A percentile compares a stretch with the other conserved stretches of the same genome.
These are phyloP conservation scores for Chloromyia formosa DNA, from an alignment of 2,888 invertebrate genomes.

Conservation along the genomic window DNA sequence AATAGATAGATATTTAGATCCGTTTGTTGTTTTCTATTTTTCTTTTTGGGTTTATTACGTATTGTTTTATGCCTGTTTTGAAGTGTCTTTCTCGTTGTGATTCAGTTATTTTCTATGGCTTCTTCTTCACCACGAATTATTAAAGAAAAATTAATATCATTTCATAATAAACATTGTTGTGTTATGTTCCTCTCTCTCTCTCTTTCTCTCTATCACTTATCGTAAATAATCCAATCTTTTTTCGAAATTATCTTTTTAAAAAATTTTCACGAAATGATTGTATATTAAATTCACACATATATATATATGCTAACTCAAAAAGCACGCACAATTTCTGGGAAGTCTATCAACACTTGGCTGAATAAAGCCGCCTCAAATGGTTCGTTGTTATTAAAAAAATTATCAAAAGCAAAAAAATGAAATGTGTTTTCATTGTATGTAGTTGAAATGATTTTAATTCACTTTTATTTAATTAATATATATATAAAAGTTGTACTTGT, in stretches of 20 bases:
- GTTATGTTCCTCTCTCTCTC: no score
- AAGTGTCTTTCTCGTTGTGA: no score
- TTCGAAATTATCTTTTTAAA: not conserved
- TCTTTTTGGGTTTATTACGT: no score
- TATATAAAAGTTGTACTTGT: slow-evolving; percentile 8
- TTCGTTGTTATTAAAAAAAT: slow-evolving; percentile 49
- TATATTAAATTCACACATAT: slow-evolving; percentile 12
- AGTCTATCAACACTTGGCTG: slow-evolving; percentile 52
- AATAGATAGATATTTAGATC: no score
- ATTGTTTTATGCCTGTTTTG: no score
- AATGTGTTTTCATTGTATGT: slow-evolving; percentile 13
- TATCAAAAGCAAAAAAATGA: slow-evolving; percentile 27
- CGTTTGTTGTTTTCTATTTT: no score
- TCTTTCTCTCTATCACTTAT: no score
- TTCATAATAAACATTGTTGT: no score
- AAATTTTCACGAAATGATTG: not conserved
- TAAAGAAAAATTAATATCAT: no score
- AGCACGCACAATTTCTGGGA: slow-evolving; percentile 53
- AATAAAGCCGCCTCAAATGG: slow-evolving; percentile 52
- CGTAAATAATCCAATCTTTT: not conserved
- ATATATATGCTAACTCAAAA: slow-evolving; percentile 41
- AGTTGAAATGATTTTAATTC: slow-evolving; percentile 16
- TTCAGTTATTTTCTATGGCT: no score
- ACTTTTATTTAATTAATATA: not conserved
- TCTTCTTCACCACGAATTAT: no score